Evolutionary conservation across 2,888 invertebrate species (phyloP).

Genomic region (Mythimna pallens): DNA sequence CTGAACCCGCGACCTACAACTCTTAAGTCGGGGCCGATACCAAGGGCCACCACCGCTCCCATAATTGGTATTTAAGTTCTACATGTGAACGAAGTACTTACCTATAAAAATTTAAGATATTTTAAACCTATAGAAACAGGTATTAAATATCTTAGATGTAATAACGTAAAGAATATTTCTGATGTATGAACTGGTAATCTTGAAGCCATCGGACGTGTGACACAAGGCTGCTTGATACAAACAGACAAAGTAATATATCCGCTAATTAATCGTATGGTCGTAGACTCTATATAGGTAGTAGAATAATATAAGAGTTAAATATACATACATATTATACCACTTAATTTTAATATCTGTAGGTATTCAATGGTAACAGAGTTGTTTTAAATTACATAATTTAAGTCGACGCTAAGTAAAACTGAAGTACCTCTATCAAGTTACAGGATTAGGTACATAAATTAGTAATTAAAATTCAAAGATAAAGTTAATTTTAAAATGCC

Average conservation of each 20-base stretch:
- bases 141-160: slow-evolving; percentile 1
- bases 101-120: neutral
- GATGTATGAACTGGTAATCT: slow-evolving; percentile 38
- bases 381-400: slow-evolving; percentile 3
- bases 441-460: neutral
- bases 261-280: slow-evolving; percentile 19
- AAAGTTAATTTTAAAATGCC: neutral
- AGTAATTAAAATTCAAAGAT: neutral
- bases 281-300: neutral
- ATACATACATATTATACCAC: neutral
- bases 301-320: slow-evolving; percentile 13
- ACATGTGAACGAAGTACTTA: neutral
- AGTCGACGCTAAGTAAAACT: slow-evolving; percentile 5
- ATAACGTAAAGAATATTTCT: slow-evolving; percentile 32
- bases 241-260: slow-evolving; percentile 31
- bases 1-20: no score
- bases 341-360: slow-evolving; percentile 4
- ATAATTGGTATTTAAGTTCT: neutral
- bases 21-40: no score
- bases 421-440: slow-evolving; percentile 8
- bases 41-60: no score
- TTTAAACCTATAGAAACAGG: neutral
- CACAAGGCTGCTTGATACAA: slow-evolving; percentile 41
- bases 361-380: slow-evolving; percentile 6
- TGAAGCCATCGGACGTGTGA: slow-evolving; percentile 45